Evolutionary conservation across 1,140 invertebrate species (phyloP).

Genomic region (Stegodyphus mimosarum): DNA sequence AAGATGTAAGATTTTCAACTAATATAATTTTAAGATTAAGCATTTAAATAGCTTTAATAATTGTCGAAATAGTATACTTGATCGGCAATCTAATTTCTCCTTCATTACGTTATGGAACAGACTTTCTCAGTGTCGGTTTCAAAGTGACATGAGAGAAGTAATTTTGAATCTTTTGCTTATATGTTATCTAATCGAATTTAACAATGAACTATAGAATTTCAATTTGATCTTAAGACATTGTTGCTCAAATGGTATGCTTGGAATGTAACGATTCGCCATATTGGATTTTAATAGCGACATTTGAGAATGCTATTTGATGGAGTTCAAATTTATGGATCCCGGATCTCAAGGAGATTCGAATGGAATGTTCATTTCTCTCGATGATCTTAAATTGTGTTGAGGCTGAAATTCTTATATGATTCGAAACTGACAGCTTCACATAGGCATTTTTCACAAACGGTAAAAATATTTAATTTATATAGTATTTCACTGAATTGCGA

Average conservation of each 20-base stretch:
- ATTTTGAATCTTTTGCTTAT: too few species aligned
- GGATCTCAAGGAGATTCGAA: conserved; percentile 10
- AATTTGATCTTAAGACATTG: conserved; percentile 3
- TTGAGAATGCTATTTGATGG: conserved; percentile 8
- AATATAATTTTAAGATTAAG: too few species aligned
- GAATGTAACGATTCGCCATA: conserved; percentile 15
- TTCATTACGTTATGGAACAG: too few species aligned
- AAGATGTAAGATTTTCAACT: too few species aligned
- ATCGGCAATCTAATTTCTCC: too few species aligned
- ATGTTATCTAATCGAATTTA: conserved; percentile 24
- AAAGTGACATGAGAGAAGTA: too few species aligned
- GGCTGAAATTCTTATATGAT: conserved; percentile 31
- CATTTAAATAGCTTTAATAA: too few species aligned
- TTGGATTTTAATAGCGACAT: conserved; percentile 38
- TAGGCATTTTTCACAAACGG: too few species aligned
- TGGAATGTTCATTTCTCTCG: conserved; percentile 42
- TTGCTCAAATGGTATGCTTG: conserved; percentile 14
- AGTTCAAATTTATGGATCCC: conserved; percentile 30
- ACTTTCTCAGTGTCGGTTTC: too few species aligned
- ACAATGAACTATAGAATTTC: conserved; percentile 13
- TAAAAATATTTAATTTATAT: too few species aligned
- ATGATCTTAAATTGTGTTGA: neutral
- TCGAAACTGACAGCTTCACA: neutral
- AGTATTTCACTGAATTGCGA: too few species aligned
- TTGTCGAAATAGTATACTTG: too few species aligned